Base-by-base conservation (phyloP, 2,888 invertebrate genomes). In the Dyspetes luteomarginatus region DNA sequence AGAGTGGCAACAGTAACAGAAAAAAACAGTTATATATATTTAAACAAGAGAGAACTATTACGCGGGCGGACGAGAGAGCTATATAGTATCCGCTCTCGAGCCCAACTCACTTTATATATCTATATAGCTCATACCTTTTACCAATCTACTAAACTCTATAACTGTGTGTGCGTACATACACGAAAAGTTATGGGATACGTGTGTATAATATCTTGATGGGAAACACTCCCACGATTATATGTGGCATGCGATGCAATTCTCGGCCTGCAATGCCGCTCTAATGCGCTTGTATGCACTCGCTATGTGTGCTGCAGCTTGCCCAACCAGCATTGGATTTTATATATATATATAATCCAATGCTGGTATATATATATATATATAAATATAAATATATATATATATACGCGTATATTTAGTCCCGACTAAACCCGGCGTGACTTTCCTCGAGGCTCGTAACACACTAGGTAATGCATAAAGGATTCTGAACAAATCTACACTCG, bases 151-250 rank as follows among this genome's bases (percentile, higher is more conserved):
- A 41, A 36, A 9, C 1, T 36, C 5, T 56, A 45, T 56, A 24
- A 24, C 24, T 64, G 24, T 36, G 17, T 41, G 4, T 48, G 22
- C n/a, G 69, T 58, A 9, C 3, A 45, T 58, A 19, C 43, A 43
- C 55, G 9, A 45, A 36, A 52, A 72, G 67, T 52, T 75, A 71
- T 69, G 65, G 75, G 41, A 64, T 86, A 89, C 87, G 88, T 87
- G 88, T 52, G 30, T 71, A 65, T 71, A 64, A 73, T 89, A 89
- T 89, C 90, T 89, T 87, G 90, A 90, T 90, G 90, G 88, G 89
- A 90, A 90, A 90, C 89, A 88, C 89, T 90, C 90, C 90, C 90
- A 90, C 90, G 90, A 90, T 90, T 90, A 89, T 72, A 52, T 87
- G 88, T 86, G 88, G 90, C 90, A 89, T 90, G 90, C 90, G 85